phyloP scores from a whole-genome alignment of 2,888 invertebrate genomes.

The Ophion ellenae region DNA sequence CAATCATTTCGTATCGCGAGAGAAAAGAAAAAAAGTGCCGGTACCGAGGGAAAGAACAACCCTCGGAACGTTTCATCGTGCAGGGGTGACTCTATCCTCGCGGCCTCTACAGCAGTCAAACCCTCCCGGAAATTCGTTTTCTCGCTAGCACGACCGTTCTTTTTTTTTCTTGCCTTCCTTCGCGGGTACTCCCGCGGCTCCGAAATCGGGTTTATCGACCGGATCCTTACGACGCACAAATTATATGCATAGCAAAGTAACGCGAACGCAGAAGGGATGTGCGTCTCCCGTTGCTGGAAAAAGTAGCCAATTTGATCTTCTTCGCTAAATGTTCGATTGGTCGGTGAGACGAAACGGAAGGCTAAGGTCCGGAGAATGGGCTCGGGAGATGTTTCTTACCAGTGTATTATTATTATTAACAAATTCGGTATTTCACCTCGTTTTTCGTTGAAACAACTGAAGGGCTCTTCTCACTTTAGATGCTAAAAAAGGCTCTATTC shows the following conservation, averaged over 20 bases:
- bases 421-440: no score
- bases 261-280: background rate
- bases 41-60: conserved; percentile 33
- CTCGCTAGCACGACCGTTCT: conserved; percentile 12
- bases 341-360: conserved; percentile 26
- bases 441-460: no score
- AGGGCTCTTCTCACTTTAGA: no score
- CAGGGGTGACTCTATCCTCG: conserved; percentile 50
- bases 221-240: conserved; percentile 63
- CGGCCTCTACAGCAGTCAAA: background rate
- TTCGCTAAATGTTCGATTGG: conserved; percentile 51
- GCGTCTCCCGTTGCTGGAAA: background rate
- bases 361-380: background rate
- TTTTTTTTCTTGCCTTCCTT: conserved; percentile 34
- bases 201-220: conserved; percentile 63
- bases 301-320: conserved; percentile 52
- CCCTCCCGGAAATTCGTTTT: conserved; percentile 61
- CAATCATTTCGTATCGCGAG: conserved; percentile 60
- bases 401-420: background rate
- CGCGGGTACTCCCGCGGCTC: conserved; percentile 47
- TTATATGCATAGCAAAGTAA: conserved; percentile 58
- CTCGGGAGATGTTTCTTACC: background rate
- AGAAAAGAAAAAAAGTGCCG: conserved; percentile 34
- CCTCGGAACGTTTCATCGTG: conserved; percentile 30
- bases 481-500: no score